These are phyloP conservation scores for Berghia stephanieae DNA, from an alignment of 1,140 invertebrate species.

Conservation along the genomic window DNA sequence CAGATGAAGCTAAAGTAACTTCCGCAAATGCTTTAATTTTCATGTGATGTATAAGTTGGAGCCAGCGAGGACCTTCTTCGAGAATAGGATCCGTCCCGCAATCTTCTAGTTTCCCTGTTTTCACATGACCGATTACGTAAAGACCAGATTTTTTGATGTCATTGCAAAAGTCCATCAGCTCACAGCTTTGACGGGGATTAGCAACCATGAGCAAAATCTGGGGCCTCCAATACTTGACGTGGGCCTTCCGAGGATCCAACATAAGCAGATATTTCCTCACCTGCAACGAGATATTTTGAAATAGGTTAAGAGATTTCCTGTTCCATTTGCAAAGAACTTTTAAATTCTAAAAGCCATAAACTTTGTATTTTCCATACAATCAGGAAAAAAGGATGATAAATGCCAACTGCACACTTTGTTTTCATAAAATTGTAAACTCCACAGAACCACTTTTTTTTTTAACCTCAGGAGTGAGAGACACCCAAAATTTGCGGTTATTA, in stretches of 20 bases:
- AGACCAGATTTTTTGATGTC: constrained; percentile 98
- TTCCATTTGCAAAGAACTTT: background rate
- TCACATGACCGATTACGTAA: constrained; percentile 93
- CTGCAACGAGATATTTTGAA: constrained; percentile 63
- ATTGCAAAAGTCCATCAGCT: constrained; percentile 96
- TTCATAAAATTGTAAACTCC: too few relatives aligned
- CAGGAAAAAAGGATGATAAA: too few relatives aligned
- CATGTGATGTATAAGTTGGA: constrained; percentile 83
- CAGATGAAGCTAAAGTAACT: constrained; percentile 84
- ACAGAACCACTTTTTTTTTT: too few relatives aligned
- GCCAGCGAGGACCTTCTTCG: constrained; percentile 85
- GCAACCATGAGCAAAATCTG: constrained; percentile 94
- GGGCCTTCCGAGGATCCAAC: constrained; percentile 94
- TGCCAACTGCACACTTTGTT: too few relatives aligned
- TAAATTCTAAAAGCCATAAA: too few relatives aligned
- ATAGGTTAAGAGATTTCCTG: background rate
- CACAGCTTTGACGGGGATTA: constrained; percentile 87
- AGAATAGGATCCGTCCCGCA: constrained; percentile 47
- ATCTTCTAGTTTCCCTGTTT: constrained; percentile 68
- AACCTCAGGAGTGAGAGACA: too few relatives aligned
- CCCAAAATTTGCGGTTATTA: too few relatives aligned
- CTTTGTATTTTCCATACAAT: too few relatives aligned
- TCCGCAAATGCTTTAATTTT: constrained; percentile 98
- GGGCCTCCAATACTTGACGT: constrained; percentile 99
- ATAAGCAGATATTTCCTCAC: constrained; percentile 96